A percentile compares a stretch with the other conserved stretches of the same genome.
phyloP scores from a whole-genome alignment of 1,140 invertebrate species.

The Atopsyche davidsoni region DNA sequence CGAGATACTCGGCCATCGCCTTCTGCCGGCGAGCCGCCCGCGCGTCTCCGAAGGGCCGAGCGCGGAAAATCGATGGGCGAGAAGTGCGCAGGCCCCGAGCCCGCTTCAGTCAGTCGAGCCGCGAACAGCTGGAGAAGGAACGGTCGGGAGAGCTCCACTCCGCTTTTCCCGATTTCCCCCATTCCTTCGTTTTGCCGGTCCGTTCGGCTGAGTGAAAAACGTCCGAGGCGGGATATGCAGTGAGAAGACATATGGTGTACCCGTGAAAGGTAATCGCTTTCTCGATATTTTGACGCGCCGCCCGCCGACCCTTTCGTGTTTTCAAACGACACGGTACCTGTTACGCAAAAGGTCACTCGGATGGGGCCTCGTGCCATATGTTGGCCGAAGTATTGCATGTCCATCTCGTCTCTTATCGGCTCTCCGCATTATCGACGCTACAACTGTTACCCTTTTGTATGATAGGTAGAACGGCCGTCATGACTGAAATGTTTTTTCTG shows the following conservation, averaged over 20 bases:
- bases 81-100: constrained; percentile 19
- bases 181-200: constrained; percentile 8
- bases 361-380: constrained; percentile 20
- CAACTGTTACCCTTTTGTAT: too few species aligned
- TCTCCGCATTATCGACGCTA: too few species aligned
- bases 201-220: constrained; percentile 5
- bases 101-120: constrained; percentile 19
- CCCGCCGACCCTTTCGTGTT: constrained; percentile 3
- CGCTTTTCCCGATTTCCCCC: neutral
- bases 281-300: neutral
- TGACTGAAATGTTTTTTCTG: too few species aligned
- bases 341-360: constrained; percentile 25
- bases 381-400: constrained; percentile 1
- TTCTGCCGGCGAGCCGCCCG: too few species aligned
- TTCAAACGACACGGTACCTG: constrained; percentile 19
- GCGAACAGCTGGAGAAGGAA: constrained; percentile 25
- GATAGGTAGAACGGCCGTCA: too few species aligned
- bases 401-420: too few species aligned
- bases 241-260: constrained; percentile 16
- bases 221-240: constrained; percentile 14
- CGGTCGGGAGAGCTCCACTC: constrained; percentile 11
- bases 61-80: constrained; percentile 23
- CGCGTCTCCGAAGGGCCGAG: constrained; percentile 9
- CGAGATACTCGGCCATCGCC: too few species aligned
- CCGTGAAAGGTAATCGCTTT: constrained; percentile 23